These are phyloP conservation scores for Montipora sp. DNA, from an alignment of 64 coral and sea anemone genomes.

Conservation along the genomic window DNA sequence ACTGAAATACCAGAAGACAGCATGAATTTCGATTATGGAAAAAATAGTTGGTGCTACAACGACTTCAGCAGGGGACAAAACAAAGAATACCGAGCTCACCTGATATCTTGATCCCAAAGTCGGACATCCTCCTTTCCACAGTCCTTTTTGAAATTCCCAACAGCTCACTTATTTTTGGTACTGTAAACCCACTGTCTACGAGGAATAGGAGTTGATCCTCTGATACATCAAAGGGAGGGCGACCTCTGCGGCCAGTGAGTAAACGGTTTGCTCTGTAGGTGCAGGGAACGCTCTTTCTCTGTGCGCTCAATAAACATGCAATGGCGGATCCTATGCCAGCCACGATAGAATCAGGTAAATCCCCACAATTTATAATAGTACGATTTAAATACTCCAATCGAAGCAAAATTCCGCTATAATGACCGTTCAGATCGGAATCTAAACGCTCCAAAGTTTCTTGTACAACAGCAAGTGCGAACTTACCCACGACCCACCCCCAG, in stretches of 20 bases:
- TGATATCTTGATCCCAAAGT: slow-evolving; percentile 54
- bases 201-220: slow-evolving; percentile 37
- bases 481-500: too few species aligned
- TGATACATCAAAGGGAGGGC: slow-evolving; percentile 44
- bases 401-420: slow-evolving; percentile 22
- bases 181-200: slow-evolving; percentile 52
- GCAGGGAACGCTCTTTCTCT: slow-evolving; percentile 1
- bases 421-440: background rate
- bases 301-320: slow-evolving; percentile 37
- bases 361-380: slow-evolving; percentile 16
- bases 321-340: slow-evolving; percentile 45
- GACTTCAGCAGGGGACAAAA: slow-evolving; percentile 1
- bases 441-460: background rate
- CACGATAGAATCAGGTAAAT: slow-evolving; percentile 22
- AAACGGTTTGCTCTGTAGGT: slow-evolving; percentile 11
- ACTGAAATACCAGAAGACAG: background rate
- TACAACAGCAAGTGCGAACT: background rate
- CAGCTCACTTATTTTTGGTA: slow-evolving; percentile 49
- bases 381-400: slow-evolving; percentile 9
- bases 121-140: slow-evolving; percentile 53
- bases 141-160: slow-evolving; percentile 47
- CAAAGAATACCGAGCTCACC: slow-evolving; percentile 22
- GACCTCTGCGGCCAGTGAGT: slow-evolving; percentile 39
- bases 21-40: slow-evolving; percentile 14
- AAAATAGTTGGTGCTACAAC: slow-evolving; percentile 13